These are phyloP conservation scores for Drosophila micromelanica DNA, from an alignment of 1,140 invertebrate species.

Conservation along the genomic window DNA sequence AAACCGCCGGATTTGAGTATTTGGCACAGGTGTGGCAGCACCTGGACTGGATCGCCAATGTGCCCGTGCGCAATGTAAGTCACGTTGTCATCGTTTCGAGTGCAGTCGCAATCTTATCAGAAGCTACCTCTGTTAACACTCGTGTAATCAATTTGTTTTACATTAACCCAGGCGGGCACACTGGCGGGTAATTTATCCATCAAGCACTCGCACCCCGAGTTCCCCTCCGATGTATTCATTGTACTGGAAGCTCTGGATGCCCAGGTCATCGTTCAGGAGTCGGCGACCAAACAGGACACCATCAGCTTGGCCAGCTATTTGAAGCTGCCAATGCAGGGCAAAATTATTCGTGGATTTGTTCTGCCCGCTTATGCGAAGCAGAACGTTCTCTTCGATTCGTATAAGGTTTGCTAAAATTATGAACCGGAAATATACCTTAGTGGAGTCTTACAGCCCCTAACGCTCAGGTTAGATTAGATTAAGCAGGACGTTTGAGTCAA, in stretches of 20 bases:
- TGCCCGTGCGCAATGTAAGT: slow-evolving; percentile 89
- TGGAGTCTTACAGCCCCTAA: too few species aligned
- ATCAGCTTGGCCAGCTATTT: slow-evolving; percentile 62
- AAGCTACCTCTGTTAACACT: neutral
- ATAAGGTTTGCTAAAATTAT: slow-evolving; percentile 84
- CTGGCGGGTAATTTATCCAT: slow-evolving; percentile 92
- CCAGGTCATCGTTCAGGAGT: slow-evolving; percentile 67
- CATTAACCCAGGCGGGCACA: slow-evolving; percentile 86
- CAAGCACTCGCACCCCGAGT: slow-evolving; percentile 89
- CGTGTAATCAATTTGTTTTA: slow-evolving; percentile 28
- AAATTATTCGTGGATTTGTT: slow-evolving; percentile 62
- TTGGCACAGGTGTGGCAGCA: slow-evolving; percentile 85
- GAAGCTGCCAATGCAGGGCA: slow-evolving; percentile 47
- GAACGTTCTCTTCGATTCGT: slow-evolving; percentile 69
- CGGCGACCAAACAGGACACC: slow-evolving; percentile 32
- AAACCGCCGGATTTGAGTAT: slow-evolving; percentile 85
- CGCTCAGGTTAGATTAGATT: too few species aligned
- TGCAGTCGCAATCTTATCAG: slow-evolving; percentile 35
- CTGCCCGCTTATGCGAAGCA: slow-evolving; percentile 56
- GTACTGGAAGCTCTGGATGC: slow-evolving; percentile 89
- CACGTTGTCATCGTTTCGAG: slow-evolving; percentile 20
- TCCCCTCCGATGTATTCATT: slow-evolving; percentile 91
- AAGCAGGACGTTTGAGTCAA: too few species aligned
- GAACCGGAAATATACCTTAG: too few species aligned
- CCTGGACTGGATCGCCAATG: slow-evolving; percentile 89